Conservation (phyloP, 2,888 invertebrate species). For the Dioctria linearis region DNA sequence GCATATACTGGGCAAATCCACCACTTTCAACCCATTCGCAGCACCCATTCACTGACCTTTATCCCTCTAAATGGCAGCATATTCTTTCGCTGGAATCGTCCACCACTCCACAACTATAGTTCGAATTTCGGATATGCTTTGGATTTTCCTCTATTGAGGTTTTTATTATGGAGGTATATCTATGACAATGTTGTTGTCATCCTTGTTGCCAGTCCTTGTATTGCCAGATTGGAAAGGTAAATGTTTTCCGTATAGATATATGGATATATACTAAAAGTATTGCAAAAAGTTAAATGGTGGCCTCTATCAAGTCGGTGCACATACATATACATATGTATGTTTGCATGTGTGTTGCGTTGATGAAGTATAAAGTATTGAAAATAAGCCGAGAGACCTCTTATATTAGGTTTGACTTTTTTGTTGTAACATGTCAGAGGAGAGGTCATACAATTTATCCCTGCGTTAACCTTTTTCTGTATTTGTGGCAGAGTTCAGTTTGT, state of each 20-base stretch:
- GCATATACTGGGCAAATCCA: neutral
- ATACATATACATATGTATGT: neutral
- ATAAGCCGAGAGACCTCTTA: neutral
- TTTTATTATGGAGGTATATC: neutral
- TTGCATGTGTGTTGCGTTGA: neutral
- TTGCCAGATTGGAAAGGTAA: neutral
- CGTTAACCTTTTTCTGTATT: neutral
- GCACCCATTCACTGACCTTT: neutral
- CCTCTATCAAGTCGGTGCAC: neutral
- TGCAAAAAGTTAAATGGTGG: slow-evolving; percentile 10
- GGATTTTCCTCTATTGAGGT: slow-evolving; percentile 14
- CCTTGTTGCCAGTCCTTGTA: neutral
- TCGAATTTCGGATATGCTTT: neutral
- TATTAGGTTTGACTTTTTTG: neutral
- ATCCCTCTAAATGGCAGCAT: neutral
- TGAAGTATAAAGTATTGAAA: too few species aligned
- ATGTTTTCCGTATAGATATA: neutral
- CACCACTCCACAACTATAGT: neutral
- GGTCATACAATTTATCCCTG: neutral
- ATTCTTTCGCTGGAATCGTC: neutral
- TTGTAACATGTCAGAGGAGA: neutral
- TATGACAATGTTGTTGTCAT: slow-evolving; percentile 9
- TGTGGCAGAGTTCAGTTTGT: neutral
- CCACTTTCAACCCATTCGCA: neutral
- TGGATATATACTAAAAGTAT: neutral